A percentile compares a stretch with the other conserved stretches of the same genome.
Evolutionary conservation across 1,140 invertebrate genomes (phyloP).

Genomic region (Lutraria rhynchaena): DNA sequence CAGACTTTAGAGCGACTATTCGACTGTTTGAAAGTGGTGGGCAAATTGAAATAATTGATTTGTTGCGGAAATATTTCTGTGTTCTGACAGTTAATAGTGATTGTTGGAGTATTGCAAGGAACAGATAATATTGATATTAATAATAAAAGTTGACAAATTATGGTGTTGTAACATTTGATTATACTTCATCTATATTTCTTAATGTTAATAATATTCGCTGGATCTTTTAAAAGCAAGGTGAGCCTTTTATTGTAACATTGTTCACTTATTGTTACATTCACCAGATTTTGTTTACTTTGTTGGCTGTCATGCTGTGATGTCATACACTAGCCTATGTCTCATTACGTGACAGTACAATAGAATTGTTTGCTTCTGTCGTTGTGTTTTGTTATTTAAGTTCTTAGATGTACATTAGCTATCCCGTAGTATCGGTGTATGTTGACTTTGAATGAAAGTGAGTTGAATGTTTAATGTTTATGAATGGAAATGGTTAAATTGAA

Average conservation of each 20-base stretch:
- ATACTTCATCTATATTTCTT: conserved; percentile 12
- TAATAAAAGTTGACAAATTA: conserved; percentile 47
- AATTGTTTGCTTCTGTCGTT: too few species aligned
- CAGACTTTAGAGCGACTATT: neutral
- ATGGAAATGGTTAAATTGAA: too few species aligned
- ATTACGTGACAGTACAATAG: too few species aligned
- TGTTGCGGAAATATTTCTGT: conserved; percentile 37
- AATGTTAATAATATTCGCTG: conserved; percentile 36
- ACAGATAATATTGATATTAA: conserved; percentile 37
- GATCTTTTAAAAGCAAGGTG: conserved; percentile 38
- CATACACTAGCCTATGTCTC: too few species aligned
- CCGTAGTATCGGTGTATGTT: too few species aligned
- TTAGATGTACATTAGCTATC: too few species aligned
- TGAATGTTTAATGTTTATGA: too few species aligned
- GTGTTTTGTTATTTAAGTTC: too few species aligned
- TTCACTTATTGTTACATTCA: conserved; percentile 23
- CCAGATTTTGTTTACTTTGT: conserved; percentile 14
- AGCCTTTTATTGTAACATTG: conserved; percentile 35
- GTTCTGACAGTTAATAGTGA: conserved; percentile 45
- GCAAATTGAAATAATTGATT: conserved; percentile 60
- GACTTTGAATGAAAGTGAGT: too few species aligned
- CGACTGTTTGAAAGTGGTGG: conserved; percentile 11
- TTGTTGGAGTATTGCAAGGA: conserved; percentile 12
- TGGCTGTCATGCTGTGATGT: conserved; percentile 9
- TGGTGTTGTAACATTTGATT: conserved; percentile 32